Conservation (phyloP, 2,888 invertebrate species). For the Daptonema setosum region DNA sequence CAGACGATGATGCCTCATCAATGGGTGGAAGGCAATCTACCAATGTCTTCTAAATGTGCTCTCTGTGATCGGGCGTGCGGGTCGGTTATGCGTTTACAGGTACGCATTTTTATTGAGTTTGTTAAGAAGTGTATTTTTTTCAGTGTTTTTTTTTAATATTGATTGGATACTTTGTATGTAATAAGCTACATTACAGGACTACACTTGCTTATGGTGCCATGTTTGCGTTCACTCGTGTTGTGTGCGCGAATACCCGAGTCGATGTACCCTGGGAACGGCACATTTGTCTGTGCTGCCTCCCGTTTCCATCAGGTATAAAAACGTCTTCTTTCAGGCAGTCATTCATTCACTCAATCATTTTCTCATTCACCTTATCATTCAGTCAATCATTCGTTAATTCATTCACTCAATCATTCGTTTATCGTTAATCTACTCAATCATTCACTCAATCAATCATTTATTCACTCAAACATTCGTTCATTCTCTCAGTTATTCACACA, state of each 20-base stretch:
- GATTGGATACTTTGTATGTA: too few species aligned
- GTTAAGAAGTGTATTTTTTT: too few species aligned
- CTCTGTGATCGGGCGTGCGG: slow-evolving; percentile 90
- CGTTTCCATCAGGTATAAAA: slow-evolving; percentile 42
- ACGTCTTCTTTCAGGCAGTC: too few species aligned
- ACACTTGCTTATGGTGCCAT: slow-evolving; percentile 87
- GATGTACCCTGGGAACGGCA: slow-evolving; percentile 68
- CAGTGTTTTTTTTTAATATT: too few species aligned
- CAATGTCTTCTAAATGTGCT: slow-evolving; percentile 72
- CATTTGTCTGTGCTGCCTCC: slow-evolving; percentile 82
- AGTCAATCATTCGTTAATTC: neutral
- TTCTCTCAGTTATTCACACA: too few species aligned
- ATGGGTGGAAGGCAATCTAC: slow-evolving; percentile 90
- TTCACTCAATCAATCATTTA: too few species aligned
- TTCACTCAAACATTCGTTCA: too few species aligned
- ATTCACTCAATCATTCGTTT: neutral
- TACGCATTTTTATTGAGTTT: too few species aligned
- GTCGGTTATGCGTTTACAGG: slow-evolving; percentile 59
- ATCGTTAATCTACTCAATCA: too few species aligned
- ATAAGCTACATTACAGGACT: slow-evolving; percentile 73
- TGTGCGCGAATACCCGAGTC: slow-evolving; percentile 39
- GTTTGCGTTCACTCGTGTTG: slow-evolving; percentile 40
- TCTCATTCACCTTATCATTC: too few species aligned
- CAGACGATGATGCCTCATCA: slow-evolving; percentile 69
- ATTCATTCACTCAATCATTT: too few species aligned